phyloP scores from a whole-genome alignment of 2,113 vertebrate genomes.

The Petrocephalus zakoni region DNA sequence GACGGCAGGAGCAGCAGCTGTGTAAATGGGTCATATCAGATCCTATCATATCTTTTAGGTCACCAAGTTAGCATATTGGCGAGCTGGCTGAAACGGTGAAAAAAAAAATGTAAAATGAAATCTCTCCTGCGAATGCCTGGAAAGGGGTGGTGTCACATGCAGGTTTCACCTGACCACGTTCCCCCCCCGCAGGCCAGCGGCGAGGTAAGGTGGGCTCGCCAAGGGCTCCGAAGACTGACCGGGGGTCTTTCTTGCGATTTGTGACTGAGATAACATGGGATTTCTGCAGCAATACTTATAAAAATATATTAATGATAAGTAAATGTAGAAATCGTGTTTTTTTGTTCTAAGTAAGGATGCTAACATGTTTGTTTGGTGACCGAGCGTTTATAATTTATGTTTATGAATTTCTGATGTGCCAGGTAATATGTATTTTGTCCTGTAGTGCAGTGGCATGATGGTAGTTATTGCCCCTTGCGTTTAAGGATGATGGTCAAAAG shows the following conservation, averaged over 20 bases:
- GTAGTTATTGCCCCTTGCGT: not conserved
- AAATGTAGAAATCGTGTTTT: not conserved
- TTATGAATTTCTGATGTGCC: not conserved
- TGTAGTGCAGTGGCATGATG: not conserved
- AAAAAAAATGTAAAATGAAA: not conserved
- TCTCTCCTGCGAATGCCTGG: not conserved
- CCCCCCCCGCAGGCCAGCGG: not conserved
- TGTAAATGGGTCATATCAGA: conserved; percentile 7
- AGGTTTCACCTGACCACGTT: not conserved
- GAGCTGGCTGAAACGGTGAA: not conserved
- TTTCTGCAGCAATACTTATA: not conserved
- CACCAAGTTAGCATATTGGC: not conserved
- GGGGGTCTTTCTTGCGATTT: not conserved
- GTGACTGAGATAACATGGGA: not conserved
- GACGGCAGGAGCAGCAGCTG: not conserved
- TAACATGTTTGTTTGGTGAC: not conserved
- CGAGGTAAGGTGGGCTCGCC: not conserved
- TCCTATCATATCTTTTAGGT: conserved; percentile 16
- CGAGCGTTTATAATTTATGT: not conserved
- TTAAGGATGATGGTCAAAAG: not conserved
- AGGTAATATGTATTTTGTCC: not conserved
- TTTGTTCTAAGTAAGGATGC: not conserved
- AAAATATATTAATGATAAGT: not conserved
- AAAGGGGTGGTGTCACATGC: not conserved
- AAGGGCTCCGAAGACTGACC: not conserved